Base-by-base conservation (phyloP, 2,888 invertebrate species). In the Hydraecia micacea region DNA sequence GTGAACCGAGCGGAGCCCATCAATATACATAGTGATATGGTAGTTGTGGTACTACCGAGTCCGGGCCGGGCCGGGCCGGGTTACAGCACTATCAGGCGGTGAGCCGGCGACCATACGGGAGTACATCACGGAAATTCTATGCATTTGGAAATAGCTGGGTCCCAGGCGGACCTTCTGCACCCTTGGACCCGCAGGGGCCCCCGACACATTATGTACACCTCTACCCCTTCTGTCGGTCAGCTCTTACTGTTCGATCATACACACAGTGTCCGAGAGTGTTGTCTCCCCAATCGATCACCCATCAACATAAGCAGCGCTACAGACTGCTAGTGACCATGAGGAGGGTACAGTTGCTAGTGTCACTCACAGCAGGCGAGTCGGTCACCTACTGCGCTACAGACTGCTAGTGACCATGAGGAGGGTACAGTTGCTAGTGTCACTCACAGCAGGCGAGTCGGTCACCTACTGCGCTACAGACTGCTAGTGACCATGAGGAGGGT, bases 101-200 rank as follows among this genome's bases (percentile, higher is more conserved):
- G 4, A 52, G 25, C 69, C n/a, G 36, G 49, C 15, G 62, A 42
- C 67, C 68, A 55, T 49, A 69, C 32, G 58, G n/a, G n/a, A 25
- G 42, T 60, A 42, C 49, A 36, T 46, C 49, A 58, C 36, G 15
- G 9, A 60, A 72, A 80, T 84, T 83, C 83, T 80, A 80, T 83
- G 75, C 84, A 83, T 83, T 83, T 80, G 58, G 36, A 80, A 80
- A 58, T 11, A 84, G 84, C 25, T 42, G 7, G 28, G 49, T 65
- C 74, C 67, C 71, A 9, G 65, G 74, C 60, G 74, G 68, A 18
- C 5, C 69, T 25, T n/a, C 11, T 18, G 42, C 80, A 32, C 72
- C 83, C 83, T 62, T 1, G 46, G 73, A 42, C 65, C 72, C 52
- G 42, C 25, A 2, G 46, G 1, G 36, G 6, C 36, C 36, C 55